Evolutionary conservation across 2,888 invertebrate species (phyloP).

Genomic region (Meganola albula): DNA sequence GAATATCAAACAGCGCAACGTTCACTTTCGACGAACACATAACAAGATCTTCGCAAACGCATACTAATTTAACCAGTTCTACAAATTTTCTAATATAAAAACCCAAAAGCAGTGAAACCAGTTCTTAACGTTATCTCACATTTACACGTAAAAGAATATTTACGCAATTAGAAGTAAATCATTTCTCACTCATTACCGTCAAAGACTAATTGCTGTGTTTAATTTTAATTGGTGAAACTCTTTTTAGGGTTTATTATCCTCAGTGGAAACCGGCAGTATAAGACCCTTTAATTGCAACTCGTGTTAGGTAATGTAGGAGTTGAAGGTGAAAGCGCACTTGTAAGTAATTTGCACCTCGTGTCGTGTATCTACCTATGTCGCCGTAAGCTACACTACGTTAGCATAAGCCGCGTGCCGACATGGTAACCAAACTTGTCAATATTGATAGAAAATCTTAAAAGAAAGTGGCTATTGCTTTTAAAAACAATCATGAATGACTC

Average conservation of each 20-base stretch:
- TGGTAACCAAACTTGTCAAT: conserved; percentile 48
- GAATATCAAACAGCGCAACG: conserved; percentile 69
- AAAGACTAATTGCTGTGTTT: conserved; percentile 15
- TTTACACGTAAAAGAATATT: too few relatives aligned
- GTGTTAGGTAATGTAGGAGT: conserved; percentile 35
- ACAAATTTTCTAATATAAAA: conserved; percentile 31
- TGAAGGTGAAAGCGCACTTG: conserved; percentile 53
- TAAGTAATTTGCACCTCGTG: conserved; percentile 38
- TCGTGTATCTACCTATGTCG: conserved; percentile 32
- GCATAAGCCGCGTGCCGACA: conserved; percentile 20
- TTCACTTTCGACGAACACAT: conserved; percentile 68
- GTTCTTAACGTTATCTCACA: conserved; percentile 26
- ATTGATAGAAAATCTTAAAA: conserved; percentile 42
- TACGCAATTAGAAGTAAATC: too few relatives aligned
- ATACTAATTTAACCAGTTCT: conserved; percentile 27
- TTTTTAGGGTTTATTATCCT: conserved; percentile 33
- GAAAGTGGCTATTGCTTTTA: conserved; percentile 34
- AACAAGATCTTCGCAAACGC: conserved; percentile 31
- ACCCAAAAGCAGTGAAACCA: conserved; percentile 33
- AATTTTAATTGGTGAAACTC: conserved; percentile 33
- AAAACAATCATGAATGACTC: too few relatives aligned
- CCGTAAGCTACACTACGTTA: conserved; percentile 41
- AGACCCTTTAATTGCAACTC: conserved; percentile 38
- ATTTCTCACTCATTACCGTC: conserved; percentile 6
- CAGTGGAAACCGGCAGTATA: conserved; percentile 25